Evolutionary conservation across 2,888 invertebrate species (phyloP).

Genomic region (Trichopoda pennipes): DNA sequence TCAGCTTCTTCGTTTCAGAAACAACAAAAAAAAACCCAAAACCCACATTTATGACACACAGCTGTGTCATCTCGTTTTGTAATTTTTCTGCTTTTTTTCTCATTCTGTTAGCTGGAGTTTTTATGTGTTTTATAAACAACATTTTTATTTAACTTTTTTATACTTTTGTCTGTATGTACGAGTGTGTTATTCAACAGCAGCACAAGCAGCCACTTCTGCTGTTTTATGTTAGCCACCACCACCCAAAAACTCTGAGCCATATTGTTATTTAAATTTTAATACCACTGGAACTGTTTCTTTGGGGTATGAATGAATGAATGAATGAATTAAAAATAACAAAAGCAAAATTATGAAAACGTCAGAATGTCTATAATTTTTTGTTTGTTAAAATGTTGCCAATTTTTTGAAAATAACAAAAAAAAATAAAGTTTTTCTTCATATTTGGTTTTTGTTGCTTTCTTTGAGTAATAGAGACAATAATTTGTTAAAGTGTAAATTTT

Average conservation of each 20-base stretch:
- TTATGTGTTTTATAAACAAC: slow-evolving; percentile 65
- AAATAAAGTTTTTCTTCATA: slow-evolving; percentile 34
- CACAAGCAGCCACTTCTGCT: slow-evolving; percentile 20
- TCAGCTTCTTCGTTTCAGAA: slow-evolving; percentile 1
- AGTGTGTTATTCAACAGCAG: not conserved
- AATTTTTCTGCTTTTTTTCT: slow-evolving; percentile 17
- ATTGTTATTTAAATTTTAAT: slow-evolving; percentile 55
- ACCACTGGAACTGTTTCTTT: slow-evolving; percentile 14
- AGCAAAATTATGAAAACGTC: slow-evolving; percentile 48
- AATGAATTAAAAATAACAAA: slow-evolving; percentile 31
- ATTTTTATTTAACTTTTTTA: slow-evolving; percentile 57
- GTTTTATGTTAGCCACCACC: slow-evolving; percentile 30
- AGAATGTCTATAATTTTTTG: slow-evolving; percentile 63
- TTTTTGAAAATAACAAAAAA: slow-evolving; percentile 2
- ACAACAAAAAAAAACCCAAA: slow-evolving; percentile 48
- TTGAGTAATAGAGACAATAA: slow-evolving; percentile 57
- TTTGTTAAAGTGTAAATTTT: slow-evolving; percentile 64
- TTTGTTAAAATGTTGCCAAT: slow-evolving; percentile 38
- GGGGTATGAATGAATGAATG: slow-evolving; percentile 14
- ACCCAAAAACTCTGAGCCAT: slow-evolving; percentile 19
- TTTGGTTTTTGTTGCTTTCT: slow-evolving; percentile 14
- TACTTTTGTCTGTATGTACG: not conserved
- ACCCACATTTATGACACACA: slow-evolving; percentile 68
- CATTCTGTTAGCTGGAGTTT: slow-evolving; percentile 33
- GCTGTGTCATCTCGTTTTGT: slow-evolving; percentile 67